Evolutionary conservation across 2,888 invertebrate genomes (phyloP), one percentile per base, ranked within the genome.

Genomic region (Monoplex corrugatus): DNA sequence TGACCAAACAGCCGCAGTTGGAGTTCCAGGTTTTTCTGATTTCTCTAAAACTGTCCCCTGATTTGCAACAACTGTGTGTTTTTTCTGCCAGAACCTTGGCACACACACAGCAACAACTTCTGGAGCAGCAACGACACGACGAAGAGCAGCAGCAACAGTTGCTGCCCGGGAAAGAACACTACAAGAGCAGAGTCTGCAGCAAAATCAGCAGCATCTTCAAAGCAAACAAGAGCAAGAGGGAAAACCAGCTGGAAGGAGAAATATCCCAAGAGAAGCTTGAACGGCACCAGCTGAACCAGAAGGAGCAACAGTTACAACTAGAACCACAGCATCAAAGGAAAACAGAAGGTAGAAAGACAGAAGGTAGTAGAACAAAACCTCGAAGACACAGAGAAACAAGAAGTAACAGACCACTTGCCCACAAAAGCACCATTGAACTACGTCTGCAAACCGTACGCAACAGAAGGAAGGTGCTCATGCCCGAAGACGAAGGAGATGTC

Each of bases 61-160:
- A 90, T 68, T 83, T 90, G 87, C 90, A 89, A 23, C 68, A 88
- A 44, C 86, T 90, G n/a, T 90, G 80, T 88, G 86, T 90, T 80
- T 90, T 78, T 90, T 86, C 89, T 75, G 89, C 87, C 89, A 89
- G 89, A 88, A 75, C 72, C 80, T 78, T 89, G 32, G 86, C 68
- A 75, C 85, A 84, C 8, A 86, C 43, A 28, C 78, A 90, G 23
- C 88, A 72, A 82, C 83, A 78, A 32, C 87, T 45, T n/a, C 83
- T 80, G 8, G 87, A 82, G 43, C 80, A 86, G 32, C 75, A 43
- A 45, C 78, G 80, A 19, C 44, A 85, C 45, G 68, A 19, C 83
- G 43, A 44, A 35, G 63, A 63, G 32, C 89, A 44, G 45, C 85
- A 85, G 50, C 85, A 85, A 50, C 84, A 85, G 40, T 16, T 57